Evolutionary conservation across 1,140 invertebrate genomes (phyloP).

Genomic region (Heliothis subflexa): DNA sequence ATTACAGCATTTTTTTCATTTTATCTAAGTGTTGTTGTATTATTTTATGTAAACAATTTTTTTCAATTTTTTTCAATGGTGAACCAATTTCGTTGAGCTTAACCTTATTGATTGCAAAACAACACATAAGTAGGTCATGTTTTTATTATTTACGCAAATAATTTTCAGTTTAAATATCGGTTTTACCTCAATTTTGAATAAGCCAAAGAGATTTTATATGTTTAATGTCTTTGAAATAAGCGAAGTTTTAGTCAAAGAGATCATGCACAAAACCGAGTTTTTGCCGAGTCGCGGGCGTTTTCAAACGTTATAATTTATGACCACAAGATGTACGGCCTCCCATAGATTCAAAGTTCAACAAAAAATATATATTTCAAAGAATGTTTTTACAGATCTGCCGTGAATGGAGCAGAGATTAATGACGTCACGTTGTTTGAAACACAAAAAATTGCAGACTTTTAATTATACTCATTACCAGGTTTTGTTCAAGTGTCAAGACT

Average conservation of each 20-base stretch:
- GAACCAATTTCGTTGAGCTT: too few species aligned
- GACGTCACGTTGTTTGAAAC: neutral
- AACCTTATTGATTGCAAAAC: too few species aligned
- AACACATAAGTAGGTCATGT: too few species aligned
- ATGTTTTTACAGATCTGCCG: neutral
- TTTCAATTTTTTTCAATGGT: too few species aligned
- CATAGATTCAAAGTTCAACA: neutral
- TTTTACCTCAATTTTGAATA: neutral
- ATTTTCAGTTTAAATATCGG: neutral
- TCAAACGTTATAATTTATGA: neutral
- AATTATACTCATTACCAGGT: neutral
- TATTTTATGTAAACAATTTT: too few species aligned
- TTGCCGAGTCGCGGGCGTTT: neutral
- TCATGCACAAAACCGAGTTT: neutral
- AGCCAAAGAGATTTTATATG: neutral
- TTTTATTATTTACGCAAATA: neutral
- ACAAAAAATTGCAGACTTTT: neutral
- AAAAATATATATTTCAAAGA: constrained; percentile 6
- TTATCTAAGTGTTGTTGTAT: too few species aligned
- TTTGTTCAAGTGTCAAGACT: constrained; percentile 3
- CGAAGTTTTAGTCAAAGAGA: neutral
- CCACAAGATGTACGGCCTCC: neutral
- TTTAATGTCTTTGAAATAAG: neutral
- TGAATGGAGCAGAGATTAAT: neutral
- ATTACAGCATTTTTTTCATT: too few species aligned